A percentile compares a stretch with the other conserved stretches of the same genome.
Evolutionary conservation across 2,888 invertebrate species (phyloP).

Genomic region (Dolichomitus sp.): DNA sequence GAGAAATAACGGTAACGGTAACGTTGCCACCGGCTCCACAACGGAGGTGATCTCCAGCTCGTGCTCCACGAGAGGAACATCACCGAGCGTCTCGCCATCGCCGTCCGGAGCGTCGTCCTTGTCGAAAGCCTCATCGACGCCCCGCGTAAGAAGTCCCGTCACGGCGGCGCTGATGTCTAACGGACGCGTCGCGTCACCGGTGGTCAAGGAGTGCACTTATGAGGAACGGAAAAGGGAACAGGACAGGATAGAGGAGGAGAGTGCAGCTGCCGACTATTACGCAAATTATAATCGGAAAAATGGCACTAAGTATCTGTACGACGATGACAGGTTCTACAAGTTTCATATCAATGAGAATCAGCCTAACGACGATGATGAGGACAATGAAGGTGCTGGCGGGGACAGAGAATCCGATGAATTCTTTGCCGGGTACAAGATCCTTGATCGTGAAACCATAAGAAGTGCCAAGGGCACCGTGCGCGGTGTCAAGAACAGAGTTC

Average conservation of each 20-base stretch:
- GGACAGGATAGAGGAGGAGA: conserved; percentile 81
- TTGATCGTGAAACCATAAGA: conserved; percentile 92
- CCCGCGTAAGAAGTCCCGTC: conserved; percentile 76
- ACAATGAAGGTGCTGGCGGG: conserved; percentile 71
- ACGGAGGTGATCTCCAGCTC: conserved; percentile 55
- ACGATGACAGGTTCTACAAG: conserved; percentile 93
- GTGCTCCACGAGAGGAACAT: conserved; percentile 54
- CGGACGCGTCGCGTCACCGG: conserved; percentile 77
- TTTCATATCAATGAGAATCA: conserved; percentile 93
- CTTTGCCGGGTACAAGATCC: conserved; percentile 93
- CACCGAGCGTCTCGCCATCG: conserved; percentile 69
- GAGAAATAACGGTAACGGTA: conserved; percentile 87
- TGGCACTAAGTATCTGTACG: conserved; percentile 89
- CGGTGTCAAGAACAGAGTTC: conserved; percentile 97
- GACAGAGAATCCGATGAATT: conserved; percentile 89
- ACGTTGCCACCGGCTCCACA: conserved; percentile 66
- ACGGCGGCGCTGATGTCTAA: conserved; percentile 60
- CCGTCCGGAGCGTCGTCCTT: conserved; percentile 72
- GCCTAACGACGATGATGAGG: conserved; percentile 83
- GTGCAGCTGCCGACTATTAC: conserved; percentile 71
- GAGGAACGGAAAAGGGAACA: conserved; percentile 89
- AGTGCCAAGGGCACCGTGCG: conserved; percentile 97
- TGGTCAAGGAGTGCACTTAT: conserved; percentile 90
- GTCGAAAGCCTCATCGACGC: conserved; percentile 79
- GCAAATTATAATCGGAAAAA: conserved; percentile 82